Percentiles rank a stretch among this genome's conserved stretches.
Evolutionary conservation across 2,888 invertebrate genomes (phyloP).

Genomic region (Argynnis bischoffii): DNA sequence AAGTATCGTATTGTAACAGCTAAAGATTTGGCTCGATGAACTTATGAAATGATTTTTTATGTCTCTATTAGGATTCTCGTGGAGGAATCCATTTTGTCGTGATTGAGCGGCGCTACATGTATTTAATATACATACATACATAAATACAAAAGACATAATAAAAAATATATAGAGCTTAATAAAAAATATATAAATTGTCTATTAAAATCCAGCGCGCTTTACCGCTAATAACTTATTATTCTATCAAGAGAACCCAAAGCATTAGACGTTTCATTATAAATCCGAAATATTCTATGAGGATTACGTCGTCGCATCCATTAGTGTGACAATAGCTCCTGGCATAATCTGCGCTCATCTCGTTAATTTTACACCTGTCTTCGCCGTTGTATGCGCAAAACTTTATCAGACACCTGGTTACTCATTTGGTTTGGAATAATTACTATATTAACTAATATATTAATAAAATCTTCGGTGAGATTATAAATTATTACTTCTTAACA

Average conservation of each 20-base stretch:
- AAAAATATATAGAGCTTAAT: too few relatives aligned
- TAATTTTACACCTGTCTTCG: constrained; percentile 34
- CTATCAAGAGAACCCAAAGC: constrained; percentile 8
- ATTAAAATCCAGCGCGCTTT: background rate
- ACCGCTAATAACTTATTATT: background rate
- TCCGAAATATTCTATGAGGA: constrained; percentile 37
- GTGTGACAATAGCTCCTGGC: constrained; percentile 32
- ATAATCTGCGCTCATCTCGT: constrained; percentile 34
- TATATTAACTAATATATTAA: constrained; percentile 1
- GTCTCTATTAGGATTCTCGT: too few relatives aligned
- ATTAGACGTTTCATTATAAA: constrained; percentile 32
- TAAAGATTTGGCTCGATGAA: too few relatives aligned
- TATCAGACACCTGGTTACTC: constrained; percentile 9
- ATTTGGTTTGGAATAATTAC: constrained; percentile 23
- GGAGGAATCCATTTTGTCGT: too few relatives aligned
- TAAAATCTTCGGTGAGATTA: background rate
- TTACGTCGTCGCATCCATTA: constrained; percentile 38
- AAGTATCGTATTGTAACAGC: too few relatives aligned
- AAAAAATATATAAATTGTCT: too few relatives aligned
- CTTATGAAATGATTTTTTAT: too few relatives aligned
- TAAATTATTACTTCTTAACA: too few relatives aligned
- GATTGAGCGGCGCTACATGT: too few relatives aligned
- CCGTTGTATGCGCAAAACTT: constrained; percentile 23
- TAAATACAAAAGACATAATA: too few relatives aligned
- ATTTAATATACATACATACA: too few relatives aligned